These are phyloP conservation scores for Penaeus japonicus DNA, from an alignment of 1,140 invertebrate species.

Conservation along the genomic window DNA sequence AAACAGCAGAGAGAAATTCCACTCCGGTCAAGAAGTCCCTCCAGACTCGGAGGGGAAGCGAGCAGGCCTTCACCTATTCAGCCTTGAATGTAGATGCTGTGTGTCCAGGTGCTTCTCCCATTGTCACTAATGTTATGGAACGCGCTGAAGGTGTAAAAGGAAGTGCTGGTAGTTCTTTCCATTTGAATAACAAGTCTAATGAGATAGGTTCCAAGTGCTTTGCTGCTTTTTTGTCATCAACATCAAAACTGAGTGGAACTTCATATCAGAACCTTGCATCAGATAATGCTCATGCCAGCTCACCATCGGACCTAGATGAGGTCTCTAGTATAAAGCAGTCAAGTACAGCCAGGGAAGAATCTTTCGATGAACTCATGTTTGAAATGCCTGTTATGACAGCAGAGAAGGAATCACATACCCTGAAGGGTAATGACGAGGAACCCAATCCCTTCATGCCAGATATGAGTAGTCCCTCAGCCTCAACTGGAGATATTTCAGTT, in stretches of 20 bases:
- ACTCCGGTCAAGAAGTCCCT: neutral
- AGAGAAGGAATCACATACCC: too few relatives aligned
- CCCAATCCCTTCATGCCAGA: neutral
- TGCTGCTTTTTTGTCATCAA: slow-evolving; percentile 30
- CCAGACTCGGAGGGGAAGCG: neutral
- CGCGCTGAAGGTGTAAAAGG: too few relatives aligned
- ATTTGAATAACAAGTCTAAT: slow-evolving; percentile 4
- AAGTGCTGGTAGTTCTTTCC: neutral
- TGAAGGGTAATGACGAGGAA: neutral
- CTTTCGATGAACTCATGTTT: too few relatives aligned
- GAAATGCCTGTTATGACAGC: too few relatives aligned
- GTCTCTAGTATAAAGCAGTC: too few relatives aligned
- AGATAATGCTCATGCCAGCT: neutral
- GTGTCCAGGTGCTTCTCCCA: neutral
- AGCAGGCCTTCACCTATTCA: neutral
- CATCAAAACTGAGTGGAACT: neutral
- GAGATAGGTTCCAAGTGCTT: slow-evolving; percentile 11
- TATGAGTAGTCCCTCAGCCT: neutral
- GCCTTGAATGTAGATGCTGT: neutral
- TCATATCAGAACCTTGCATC: slow-evolving; percentile 21
- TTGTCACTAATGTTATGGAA: neutral
- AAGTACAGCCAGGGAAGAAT: too few relatives aligned
- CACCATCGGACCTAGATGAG: too few relatives aligned
- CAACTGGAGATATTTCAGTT: neutral
- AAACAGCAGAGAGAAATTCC: neutral